phyloP scores from a whole-genome alignment of 1,140 invertebrate species.

The Dendroctonus ponderosae region DNA sequence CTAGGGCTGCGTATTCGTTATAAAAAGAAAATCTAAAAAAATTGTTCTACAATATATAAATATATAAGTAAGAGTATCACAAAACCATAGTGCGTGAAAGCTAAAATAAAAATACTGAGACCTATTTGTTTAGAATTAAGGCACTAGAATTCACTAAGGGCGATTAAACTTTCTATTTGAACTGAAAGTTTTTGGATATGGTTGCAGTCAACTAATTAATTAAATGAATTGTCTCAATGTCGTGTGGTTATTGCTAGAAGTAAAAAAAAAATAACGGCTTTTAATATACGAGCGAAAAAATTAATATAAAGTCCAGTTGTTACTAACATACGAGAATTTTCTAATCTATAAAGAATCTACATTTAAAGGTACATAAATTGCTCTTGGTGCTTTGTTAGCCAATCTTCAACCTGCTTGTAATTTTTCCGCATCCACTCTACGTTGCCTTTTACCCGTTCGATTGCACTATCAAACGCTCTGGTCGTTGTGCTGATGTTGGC shows the following conservation, averaged over 20 bases:
- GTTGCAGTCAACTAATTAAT: not conserved
- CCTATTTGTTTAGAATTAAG: conserved; percentile 1
- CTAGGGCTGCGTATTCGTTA: too few relatives aligned
- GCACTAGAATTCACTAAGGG: conserved; percentile 13
- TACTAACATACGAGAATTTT: not conserved
- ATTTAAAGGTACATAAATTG: conserved; percentile 39
- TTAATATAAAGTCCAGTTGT: not conserved
- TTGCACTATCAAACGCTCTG: conserved; percentile 42
- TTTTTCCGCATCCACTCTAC: conserved; percentile 47
- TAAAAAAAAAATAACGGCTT: not conserved
- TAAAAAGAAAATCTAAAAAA: too few relatives aligned
- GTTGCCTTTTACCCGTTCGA: conserved; percentile 45
- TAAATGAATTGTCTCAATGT: too few relatives aligned
- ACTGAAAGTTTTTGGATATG: not conserved
- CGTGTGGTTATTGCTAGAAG: not conserved
- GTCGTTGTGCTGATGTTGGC: conserved; percentile 40
- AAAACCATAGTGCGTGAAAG: not conserved
- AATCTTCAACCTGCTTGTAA: conserved; percentile 45
- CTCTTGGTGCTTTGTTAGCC: conserved; percentile 42
- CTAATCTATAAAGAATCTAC: not conserved
- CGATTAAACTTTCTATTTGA: not conserved
- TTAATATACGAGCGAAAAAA: not conserved
- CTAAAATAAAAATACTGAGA: conserved; percentile 13
- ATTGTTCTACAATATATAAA: too few relatives aligned
- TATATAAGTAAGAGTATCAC: too few relatives aligned